Conservation (phyloP, 2,113 vertebrate genomes). For the Chinchilla lanigera region DNA sequence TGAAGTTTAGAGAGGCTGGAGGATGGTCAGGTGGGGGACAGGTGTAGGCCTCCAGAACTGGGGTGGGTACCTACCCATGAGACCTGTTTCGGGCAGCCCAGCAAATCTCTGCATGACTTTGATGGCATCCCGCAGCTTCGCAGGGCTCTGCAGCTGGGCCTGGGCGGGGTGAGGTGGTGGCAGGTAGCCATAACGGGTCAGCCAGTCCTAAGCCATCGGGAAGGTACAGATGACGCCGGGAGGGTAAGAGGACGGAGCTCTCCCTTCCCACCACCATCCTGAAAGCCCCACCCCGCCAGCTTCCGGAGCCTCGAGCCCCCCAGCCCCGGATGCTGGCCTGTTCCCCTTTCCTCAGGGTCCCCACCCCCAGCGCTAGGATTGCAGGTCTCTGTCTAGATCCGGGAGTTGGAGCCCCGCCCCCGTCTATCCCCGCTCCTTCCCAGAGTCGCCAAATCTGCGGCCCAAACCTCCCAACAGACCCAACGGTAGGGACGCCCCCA, state of each 20-base stretch:
- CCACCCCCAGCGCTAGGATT: background rate
- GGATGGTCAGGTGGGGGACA: background rate
- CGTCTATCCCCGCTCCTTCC: background rate
- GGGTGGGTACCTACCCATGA: constrained; percentile 86
- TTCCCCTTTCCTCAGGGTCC: background rate
- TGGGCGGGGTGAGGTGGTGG: constrained; percentile 89
- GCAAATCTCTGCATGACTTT: constrained; percentile 93
- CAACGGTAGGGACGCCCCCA: background rate
- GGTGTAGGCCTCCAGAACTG: background rate
- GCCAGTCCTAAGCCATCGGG: constrained; percentile 88
- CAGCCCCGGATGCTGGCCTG: background rate
- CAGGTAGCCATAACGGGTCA: constrained; percentile 93
- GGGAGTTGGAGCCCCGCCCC: background rate
- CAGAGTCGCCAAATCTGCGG: background rate
- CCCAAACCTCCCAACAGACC: background rate
- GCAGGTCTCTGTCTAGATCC: background rate
- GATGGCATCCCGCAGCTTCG: constrained; percentile 88
- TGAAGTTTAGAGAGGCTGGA: background rate
- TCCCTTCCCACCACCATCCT: background rate
- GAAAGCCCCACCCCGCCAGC: background rate
- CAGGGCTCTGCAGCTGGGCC: constrained; percentile 88
- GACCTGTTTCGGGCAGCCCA: constrained; percentile 88
- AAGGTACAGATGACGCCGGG: background rate
- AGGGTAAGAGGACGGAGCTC: background rate
- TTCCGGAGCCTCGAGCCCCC: background rate